These are phyloP conservation scores for Selenia dentaria DNA, from an alignment of 2,888 invertebrate species.

Conservation along the genomic window DNA sequence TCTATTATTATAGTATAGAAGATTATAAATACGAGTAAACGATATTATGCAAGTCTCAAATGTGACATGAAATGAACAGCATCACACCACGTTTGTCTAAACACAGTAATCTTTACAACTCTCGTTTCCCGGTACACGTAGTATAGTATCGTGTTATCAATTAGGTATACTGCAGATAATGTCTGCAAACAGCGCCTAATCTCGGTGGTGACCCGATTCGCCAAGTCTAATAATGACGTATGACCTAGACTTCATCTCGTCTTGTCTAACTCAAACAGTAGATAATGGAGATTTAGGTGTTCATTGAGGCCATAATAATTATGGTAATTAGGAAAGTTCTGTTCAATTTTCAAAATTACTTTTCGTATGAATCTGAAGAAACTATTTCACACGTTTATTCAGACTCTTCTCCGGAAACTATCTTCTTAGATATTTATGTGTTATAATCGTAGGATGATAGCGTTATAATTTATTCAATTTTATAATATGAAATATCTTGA, in stretches of 20 bases:
- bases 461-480: too few species aligned
- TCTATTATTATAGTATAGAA: too few species aligned
- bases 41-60: conserved; percentile 15
- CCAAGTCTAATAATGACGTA: conserved; percentile 75
- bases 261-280: conserved; percentile 59
- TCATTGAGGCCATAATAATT: conserved; percentile 44
- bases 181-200: conserved; percentile 63
- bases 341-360: too few species aligned
- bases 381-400: too few species aligned
- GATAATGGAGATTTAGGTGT: conserved; percentile 67
- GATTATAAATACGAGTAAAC: too few species aligned
- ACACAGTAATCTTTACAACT: conserved; percentile 68
- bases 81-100: conserved; percentile 43
- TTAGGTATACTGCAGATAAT: conserved; percentile 45
- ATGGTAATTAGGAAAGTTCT: conserved; percentile 29
- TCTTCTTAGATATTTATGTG: too few species aligned
- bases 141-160: conserved; percentile 53
- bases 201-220: conserved; percentile 69
- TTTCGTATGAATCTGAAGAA: too few species aligned
- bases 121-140: conserved; percentile 62
- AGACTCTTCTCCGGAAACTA: too few species aligned
- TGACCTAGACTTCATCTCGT: conserved; percentile 67
- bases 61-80: conserved; percentile 25
- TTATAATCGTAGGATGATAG: too few species aligned
- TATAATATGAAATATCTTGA: too few species aligned